A percentile compares a stretch with the other conserved stretches of the same genome.
These are phyloP conservation scores for Siderastrea radians DNA, from an alignment of 92 coral and sea anemone genomes.

Conservation along the genomic window DNA sequence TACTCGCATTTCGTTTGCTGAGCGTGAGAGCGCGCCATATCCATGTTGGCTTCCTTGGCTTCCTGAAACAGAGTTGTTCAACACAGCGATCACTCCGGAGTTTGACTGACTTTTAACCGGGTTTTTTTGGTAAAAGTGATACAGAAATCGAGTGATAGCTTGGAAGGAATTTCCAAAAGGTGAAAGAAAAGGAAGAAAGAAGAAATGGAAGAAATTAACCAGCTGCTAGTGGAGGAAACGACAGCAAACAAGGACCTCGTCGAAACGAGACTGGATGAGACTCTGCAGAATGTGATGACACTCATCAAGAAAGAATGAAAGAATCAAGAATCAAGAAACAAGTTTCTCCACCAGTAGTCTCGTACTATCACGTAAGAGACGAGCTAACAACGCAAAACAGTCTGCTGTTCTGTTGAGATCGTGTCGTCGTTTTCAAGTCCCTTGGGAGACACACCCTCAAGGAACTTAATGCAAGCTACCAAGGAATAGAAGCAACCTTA, in stretches of 20 bases:
- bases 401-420: slow-evolving; percentile 20
- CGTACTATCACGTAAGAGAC: slow-evolving; percentile 13
- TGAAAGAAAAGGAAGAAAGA: no score
- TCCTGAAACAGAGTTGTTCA: no score
- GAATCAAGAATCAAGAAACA: slow-evolving; percentile 7
- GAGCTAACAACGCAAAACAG: slow-evolving; percentile 29
- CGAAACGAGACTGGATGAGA: slow-evolving; percentile 10
- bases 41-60: no score
- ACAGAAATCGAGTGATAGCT: no score
- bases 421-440: slow-evolving; percentile 24
- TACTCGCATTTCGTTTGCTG: no score
- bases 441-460: slow-evolving; percentile 16
- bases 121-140: no score
- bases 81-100: no score
- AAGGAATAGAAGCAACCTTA: slow-evolving; percentile 21
- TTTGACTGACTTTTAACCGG: no score
- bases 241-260: background rate
- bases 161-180: no score
- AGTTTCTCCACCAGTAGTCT: background rate
- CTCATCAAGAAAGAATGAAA: slow-evolving; percentile 22
- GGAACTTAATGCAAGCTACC: slow-evolving; percentile 41
- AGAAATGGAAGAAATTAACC: background rate
- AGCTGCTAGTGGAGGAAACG: background rate
- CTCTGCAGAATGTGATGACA: slow-evolving; percentile 24
- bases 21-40: no score